These are phyloP conservation scores for Calcarius lapponicus DNA, from an alignment of 2,797 vertebrate species.

Conservation along the genomic window DNA sequence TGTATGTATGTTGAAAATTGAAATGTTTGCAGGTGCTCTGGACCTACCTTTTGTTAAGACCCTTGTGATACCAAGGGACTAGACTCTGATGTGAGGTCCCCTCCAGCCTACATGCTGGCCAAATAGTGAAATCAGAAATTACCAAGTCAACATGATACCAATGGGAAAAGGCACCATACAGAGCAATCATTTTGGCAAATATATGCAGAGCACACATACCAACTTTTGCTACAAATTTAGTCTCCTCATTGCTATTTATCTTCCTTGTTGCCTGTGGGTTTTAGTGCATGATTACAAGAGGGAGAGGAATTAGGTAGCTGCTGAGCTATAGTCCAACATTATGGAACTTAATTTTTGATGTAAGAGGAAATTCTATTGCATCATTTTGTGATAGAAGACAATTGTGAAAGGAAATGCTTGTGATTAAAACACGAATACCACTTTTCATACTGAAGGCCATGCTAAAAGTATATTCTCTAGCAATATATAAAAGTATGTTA, in stretches of 20 bases:
- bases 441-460: neutral
- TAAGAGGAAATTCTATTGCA: neutral
- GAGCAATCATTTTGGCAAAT: neutral
- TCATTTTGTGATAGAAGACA: neutral
- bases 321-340: neutral
- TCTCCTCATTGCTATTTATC: neutral
- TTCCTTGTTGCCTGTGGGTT: constrained; percentile 8
- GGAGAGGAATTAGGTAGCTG: neutral
- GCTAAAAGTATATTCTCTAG: neutral
- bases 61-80: neutral
- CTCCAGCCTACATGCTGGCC: accelerated
- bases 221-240: neutral
- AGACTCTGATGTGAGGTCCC: neutral
- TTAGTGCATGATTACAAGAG: neutral
- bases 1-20: neutral
- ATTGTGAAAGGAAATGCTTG: neutral
- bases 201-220: neutral
- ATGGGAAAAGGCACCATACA: neutral
- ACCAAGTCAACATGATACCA: neutral
- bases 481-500: neutral
- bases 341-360: neutral
- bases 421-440: neutral
- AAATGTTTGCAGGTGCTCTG: neutral
- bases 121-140: neutral
- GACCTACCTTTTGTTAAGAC: neutral